Evolutionary conservation across 2,888 invertebrate genomes (phyloP).

Genomic region (Pandemis corylana): DNA sequence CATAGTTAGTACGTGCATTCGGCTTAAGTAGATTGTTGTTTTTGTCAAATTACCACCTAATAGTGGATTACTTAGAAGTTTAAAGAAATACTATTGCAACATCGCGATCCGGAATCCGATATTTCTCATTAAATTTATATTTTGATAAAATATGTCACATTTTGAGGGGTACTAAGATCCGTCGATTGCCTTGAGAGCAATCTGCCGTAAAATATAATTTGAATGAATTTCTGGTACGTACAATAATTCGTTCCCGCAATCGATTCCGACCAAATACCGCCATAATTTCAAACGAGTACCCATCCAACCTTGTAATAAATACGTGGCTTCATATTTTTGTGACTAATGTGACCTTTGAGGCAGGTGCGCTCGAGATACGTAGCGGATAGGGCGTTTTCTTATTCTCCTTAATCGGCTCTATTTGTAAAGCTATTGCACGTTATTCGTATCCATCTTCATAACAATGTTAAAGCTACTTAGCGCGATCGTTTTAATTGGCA

Average conservation of each 20-base stretch:
- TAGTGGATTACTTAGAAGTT: too few species aligned
- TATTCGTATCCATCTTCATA: not conserved
- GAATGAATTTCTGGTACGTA: constrained; percentile 63
- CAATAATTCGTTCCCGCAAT: constrained; percentile 57
- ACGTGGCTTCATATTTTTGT: constrained; percentile 46
- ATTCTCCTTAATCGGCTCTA: not conserved
- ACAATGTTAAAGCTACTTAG: not conserved
- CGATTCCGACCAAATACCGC: constrained; percentile 50
- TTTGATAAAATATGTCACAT: constrained; percentile 40
- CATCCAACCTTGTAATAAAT: constrained; percentile 50
- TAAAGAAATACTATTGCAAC: too few species aligned
- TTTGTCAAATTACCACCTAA: too few species aligned
- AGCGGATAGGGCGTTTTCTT: constrained; percentile 20
- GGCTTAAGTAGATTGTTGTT: too few species aligned
- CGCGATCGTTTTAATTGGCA: constrained; percentile 14
- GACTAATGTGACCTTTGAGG: constrained; percentile 50
- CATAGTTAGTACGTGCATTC: too few species aligned
- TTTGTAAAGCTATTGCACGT: constrained; percentile 1
- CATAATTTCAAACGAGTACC: constrained; percentile 44
- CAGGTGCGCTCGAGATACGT: constrained; percentile 29
- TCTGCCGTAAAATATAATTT: constrained; percentile 65
- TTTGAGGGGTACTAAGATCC: constrained; percentile 47
- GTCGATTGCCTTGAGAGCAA: constrained; percentile 58
- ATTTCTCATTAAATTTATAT: not conserved
- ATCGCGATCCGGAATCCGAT: too few species aligned